These are phyloP conservation scores for Aphidius gifuensis DNA, from an alignment of 1,140 invertebrate species.

Conservation along the genomic window DNA sequence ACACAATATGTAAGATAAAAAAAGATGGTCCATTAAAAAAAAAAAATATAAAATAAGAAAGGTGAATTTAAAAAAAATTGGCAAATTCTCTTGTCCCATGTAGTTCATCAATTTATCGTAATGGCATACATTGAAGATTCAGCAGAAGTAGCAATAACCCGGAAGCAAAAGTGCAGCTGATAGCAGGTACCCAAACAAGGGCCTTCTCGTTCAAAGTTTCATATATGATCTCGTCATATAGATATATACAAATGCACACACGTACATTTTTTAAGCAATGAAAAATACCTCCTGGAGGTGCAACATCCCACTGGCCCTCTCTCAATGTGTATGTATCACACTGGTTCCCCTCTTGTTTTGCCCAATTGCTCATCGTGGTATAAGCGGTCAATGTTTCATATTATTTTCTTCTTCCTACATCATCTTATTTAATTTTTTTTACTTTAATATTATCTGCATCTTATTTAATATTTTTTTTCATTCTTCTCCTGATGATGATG, in stretches of 20 bases:
- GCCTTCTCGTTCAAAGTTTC: too few relatives aligned
- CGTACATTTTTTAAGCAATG: background rate
- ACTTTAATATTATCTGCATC: constrained; percentile 13
- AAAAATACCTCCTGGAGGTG: constrained; percentile 17
- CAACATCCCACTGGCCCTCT: constrained; percentile 1
- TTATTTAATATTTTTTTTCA: constrained; percentile 10
- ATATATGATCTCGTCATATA: too few relatives aligned
- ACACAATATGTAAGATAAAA: too few relatives aligned
- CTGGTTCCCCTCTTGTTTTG: background rate
- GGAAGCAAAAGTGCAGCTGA: constrained; percentile 8
- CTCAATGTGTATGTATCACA: background rate
- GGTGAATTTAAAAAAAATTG: too few relatives aligned
- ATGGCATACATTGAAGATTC: background rate
- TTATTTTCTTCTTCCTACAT: constrained; percentile 15
- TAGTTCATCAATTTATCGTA: constrained; percentile 1
- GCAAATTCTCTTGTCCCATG: background rate
- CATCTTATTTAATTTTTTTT: constrained; percentile 10
- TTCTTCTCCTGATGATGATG: constrained; percentile 27
- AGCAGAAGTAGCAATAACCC: background rate
- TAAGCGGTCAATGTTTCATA: constrained; percentile 2
- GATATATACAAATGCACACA: too few relatives aligned
- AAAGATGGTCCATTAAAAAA: too few relatives aligned
- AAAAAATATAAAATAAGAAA: too few relatives aligned
- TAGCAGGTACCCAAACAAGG: constrained; percentile 5
- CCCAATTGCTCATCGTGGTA: constrained; percentile 11